These are phyloP conservation scores for Dolichotis patagonum DNA, from an alignment of 2,113 vertebrate species.

Conservation along the genomic window DNA sequence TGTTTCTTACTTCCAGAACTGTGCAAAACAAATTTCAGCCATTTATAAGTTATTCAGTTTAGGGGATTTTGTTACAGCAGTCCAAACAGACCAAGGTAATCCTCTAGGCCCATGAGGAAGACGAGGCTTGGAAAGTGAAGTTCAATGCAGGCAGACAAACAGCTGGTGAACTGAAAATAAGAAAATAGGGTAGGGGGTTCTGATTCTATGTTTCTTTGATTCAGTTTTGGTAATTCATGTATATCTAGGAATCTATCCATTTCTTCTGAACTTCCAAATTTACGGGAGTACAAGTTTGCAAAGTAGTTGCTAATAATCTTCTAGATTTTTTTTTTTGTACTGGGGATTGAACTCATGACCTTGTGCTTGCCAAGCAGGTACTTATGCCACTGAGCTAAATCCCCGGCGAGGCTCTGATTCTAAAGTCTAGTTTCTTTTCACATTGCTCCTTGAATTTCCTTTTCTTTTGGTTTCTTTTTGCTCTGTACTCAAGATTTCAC, in stretches of 20 bases:
- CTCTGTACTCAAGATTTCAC: neutral
- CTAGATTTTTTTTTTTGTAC: no score
- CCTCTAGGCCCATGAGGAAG: neutral
- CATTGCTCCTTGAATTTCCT: neutral
- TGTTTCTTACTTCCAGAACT: neutral
- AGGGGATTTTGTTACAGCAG: neutral
- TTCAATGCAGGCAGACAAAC: neutral
- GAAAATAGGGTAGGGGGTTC: neutral
- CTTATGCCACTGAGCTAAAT: no score
- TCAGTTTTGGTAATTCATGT: no score
- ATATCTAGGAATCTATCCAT: no score
- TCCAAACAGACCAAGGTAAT: neutral
- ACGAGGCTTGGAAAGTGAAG: neutral
- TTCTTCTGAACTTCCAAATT: no score
- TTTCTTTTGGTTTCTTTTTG: neutral
- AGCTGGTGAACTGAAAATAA: neutral
- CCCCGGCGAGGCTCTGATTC: neutral
- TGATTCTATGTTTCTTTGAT: no score
- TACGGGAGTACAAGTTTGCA: no score
- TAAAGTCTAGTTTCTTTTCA: neutral
- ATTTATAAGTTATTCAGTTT: neutral
- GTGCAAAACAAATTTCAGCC: neutral
- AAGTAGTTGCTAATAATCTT: no score
- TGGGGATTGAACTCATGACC: no score
- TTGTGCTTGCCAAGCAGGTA: no score